These are phyloP conservation scores for Heteractis magnifica DNA, from an alignment of 92 coral and sea anemone genomes.

Conservation along the genomic window DNA sequence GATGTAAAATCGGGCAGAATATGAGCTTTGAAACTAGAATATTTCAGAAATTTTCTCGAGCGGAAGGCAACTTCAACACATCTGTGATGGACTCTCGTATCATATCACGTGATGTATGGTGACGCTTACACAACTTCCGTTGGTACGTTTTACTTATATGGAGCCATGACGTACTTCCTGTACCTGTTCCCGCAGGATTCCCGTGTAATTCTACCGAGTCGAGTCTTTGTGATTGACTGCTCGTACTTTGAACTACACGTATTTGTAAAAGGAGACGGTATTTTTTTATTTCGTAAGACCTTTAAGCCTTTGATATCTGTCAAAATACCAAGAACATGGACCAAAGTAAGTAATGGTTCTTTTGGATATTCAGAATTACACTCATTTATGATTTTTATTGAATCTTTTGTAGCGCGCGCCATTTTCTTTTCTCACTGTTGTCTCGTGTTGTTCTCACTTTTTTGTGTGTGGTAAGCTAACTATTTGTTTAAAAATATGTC, in stretches of 20 bases:
- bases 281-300: not conserved
- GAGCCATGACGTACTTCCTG: too few species aligned
- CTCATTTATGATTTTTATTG: not conserved
- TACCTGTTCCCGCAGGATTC: not conserved
- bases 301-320: not conserved
- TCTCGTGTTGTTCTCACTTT: not conserved
- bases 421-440: not conserved
- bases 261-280: not conserved
- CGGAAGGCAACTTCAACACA: not conserved
- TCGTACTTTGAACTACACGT: not conserved
- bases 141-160: not conserved
- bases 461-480: not conserved
- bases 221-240: not conserved
- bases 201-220: not conserved
- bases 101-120: not conserved
- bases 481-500: not conserved
- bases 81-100: not conserved
- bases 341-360: not conserved
- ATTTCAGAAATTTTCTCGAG: not conserved
- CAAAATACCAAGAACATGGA: not conserved
- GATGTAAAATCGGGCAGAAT: constrained; percentile 1
- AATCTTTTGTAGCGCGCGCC: not conserved
- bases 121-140: not conserved
- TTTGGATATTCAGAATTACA: not conserved
- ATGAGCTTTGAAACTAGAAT: not conserved